A percentile compares a stretch with the other conserved stretches of the same genome.
These are phyloP conservation scores for Drosophila setosimentum DNA, from an alignment of 2,888 invertebrate genomes.

Conservation along the genomic window DNA sequence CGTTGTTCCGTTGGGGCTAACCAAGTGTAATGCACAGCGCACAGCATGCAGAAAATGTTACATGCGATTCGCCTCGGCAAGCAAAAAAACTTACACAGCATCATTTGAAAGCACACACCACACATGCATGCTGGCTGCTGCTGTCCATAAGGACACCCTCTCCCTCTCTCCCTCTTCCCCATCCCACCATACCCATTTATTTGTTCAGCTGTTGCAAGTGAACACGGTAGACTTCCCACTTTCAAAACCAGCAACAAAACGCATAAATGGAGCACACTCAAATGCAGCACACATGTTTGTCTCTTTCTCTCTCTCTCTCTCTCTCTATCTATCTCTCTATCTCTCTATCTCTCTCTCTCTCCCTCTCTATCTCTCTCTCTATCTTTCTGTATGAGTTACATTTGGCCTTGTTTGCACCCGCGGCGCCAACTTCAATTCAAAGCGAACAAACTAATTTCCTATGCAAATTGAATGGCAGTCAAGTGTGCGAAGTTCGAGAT, in stretches of 20 bases:
- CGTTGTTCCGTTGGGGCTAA: conserved; percentile 22
- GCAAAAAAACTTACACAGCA: conserved; percentile 35
- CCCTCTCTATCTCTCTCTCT: background rate
- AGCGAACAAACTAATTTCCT: conserved; percentile 83
- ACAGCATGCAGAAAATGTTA: conserved; percentile 49
- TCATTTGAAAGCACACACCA: conserved; percentile 8
- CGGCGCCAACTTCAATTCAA: conserved; percentile 80
- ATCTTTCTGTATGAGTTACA: conserved; percentile 48
- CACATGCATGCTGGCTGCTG: conserved; percentile 20
- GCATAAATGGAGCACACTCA: conserved; percentile 62
- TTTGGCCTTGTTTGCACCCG: conserved; percentile 77
- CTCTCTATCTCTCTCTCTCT: conserved; percentile 7
- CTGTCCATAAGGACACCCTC: conserved; percentile 29
- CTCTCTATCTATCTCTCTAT: conserved; percentile 6
- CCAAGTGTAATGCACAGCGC: conserved; percentile 41
- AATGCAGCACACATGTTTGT: conserved; percentile 32
- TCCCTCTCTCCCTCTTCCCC: background rate
- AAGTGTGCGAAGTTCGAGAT: conserved; percentile 82
- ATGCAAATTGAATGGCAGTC: conserved; percentile 83
- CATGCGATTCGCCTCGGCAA: conserved; percentile 24
- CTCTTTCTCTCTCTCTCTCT: conserved; percentile 7
- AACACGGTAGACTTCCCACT: conserved; percentile 62
- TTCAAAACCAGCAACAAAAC: conserved; percentile 63
- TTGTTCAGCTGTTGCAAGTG: conserved; percentile 49
- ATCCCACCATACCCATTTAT: background rate